phyloP scores from a whole-genome alignment of 2,888 invertebrate species.

The Caenorhabditis auriculariae region DNA sequence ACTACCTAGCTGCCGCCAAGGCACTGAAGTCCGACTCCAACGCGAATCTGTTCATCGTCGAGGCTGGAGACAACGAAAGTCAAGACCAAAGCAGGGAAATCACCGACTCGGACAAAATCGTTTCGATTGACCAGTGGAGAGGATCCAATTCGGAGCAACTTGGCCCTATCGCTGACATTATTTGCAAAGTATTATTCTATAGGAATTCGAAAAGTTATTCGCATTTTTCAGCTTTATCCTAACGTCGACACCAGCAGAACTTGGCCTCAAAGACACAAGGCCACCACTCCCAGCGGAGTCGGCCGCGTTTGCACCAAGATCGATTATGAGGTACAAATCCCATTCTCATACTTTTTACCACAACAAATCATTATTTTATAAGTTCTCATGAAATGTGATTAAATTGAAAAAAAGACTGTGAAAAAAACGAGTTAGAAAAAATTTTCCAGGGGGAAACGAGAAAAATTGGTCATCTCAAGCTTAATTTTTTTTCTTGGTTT shows the following conservation, averaged over 20 bases:
- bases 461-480: too few relatives aligned
- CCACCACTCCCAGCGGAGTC: conserved; percentile 16
- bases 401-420: too few relatives aligned
- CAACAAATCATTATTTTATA: too few relatives aligned
- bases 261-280: conserved; percentile 28
- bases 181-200: conserved; percentile 35
- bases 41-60: conserved; percentile 54
- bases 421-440: too few relatives aligned
- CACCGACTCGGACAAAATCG: conserved; percentile 31
- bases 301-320: conserved; percentile 14
- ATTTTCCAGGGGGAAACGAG: too few relatives aligned
- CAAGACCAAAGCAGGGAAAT: conserved; percentile 13
- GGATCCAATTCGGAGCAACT: conserved; percentile 49
- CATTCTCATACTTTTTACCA: too few relatives aligned
- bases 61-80: conserved; percentile 45
- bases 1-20: conserved; percentile 32
- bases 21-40: conserved; percentile 43
- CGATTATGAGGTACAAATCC: too few relatives aligned
- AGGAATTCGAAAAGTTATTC: background rate
- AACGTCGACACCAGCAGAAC: conserved; percentile 25
- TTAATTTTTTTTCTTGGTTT: too few relatives aligned
- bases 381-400: too few relatives aligned
- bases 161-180: conserved; percentile 53
- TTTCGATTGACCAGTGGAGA: conserved; percentile 53
- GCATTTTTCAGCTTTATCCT: conserved; percentile 31